Base-by-base conservation (phyloP, 2,888 invertebrate genomes). In the Prenolepis imparis region DNA sequence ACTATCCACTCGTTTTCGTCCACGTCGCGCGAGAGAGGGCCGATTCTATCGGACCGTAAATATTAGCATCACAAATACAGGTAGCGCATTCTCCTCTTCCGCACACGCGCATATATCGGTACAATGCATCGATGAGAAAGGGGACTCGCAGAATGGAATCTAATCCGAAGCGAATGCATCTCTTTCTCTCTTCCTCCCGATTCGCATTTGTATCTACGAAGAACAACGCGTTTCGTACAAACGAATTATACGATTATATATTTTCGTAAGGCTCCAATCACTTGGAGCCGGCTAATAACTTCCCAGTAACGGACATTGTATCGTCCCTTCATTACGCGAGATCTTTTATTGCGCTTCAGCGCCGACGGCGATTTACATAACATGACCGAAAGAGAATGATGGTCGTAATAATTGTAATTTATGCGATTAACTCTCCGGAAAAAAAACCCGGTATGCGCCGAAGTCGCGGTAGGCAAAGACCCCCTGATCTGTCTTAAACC, bases 11-110 rank as follows among this genome's bases (percentile, higher is more conserved):
- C 87, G 80, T 89, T 86, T 87, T 88, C 85, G 86, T 88, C 84
- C 89, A 91, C 90, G 92, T 91, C 91, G 92, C 89, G 90, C 91
- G 87, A 88, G 78, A 68, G 70, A 59, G 88, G 93, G 91, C 92
- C 91, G 94, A 94, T 94, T 94, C 94, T 93, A 94, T 94, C 94
- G 92, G 92, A 93, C 92, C 93, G 93, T 94, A 94, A 94, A 94
- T 94, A 94, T 94, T 93, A 93, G 91, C 93, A 90, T 93, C 92
- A 91, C 92, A 92, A 86, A 78, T 84, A 83, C 82, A 70, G 83
- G 77, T 88, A 88, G 86, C 89, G 66, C 86, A 86, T 12, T 66
- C 81, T 41, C 39, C 81, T 81, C 81, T 73, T 75, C 74, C 55
- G 32, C 21, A 77, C 64, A 44, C 64, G 36, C 72, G 64, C 59